Evolutionary conservation across 2,888 invertebrate genomes (phyloP), one percentile per base, ranked within the genome.

Genomic region (Trachelus troglodyta): DNA sequence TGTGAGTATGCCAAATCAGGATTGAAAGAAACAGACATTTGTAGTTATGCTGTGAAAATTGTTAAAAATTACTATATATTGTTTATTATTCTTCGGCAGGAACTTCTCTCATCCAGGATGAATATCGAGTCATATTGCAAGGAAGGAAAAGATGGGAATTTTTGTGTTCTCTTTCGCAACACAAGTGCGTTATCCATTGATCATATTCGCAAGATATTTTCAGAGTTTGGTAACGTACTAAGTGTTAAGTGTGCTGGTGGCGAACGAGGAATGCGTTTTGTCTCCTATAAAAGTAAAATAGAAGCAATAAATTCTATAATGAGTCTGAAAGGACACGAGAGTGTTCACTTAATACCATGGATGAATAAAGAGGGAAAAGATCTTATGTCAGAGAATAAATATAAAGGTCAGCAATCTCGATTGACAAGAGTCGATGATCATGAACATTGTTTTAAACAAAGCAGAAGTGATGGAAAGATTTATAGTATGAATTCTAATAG

Each of bases 191-290:
- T 56, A 56, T 56, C 56, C 23, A 68, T 68, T 0, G 76, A 81
- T 0, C 76, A 87, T 37, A 82, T 90, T 56, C 68, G 9, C 11
- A 11, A 81, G 0, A 79, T 83, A 33, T 89, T 89, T 78, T 82
- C 83, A 6, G 4, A 74, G 40, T 90, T 79, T 79, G 90, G 87
- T 4, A 34, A 77, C n/a, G 83, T 90, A 31, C 1, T 76, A 1
- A 35, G 69, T 4, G 69, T 89, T 1, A 40, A 79, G 23, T 0
- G 31, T 56, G 76, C 83, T 30, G 87, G 86, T 1, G 81, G 86
- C 73, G 75, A 79, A 34, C 73, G 37, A 34, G 88, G 88, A 11
- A 80, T 85, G 12, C 81, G 85, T 33, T 89, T 89, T 76, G 81
- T 90, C 0, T 81, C 69, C 12, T 90, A 80, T 79, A 30, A 9